Base-by-base conservation (phyloP, 2,113 vertebrate species). In the Chaetodon trifascialis region DNA sequence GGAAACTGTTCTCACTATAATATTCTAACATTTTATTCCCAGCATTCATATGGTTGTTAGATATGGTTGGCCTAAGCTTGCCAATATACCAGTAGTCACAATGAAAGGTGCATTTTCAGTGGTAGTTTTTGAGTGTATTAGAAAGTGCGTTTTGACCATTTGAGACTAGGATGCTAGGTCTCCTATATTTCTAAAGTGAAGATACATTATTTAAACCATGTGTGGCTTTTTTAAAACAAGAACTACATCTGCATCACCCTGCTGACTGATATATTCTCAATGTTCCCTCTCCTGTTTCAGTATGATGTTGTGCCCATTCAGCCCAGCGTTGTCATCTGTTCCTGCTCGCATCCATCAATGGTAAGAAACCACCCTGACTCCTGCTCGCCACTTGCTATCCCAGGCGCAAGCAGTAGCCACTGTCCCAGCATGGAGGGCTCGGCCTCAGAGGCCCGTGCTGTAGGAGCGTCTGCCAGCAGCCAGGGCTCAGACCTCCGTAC, bases 261-360 rank as follows among this genome's bases (percentile, higher is more conserved):
- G 65, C n/a, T 86, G 46, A 84, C 40, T 77, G 36, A 68, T 55
- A 23, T 47, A 25, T 78, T 82, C 12, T 86, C 8, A 54, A 21
- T 86, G 9, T 52, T 79, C 14, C 23, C 60, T 86, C 25, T 84
- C 76, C 64, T 83, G 30, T 93, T 90, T 83, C 84, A 99, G 98
- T 99, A 98, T 96, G 98, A 99, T 96, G 96, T 98, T 91, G 96
- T 98, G 95, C 97, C 98, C 81, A 97, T 99, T 92, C 97, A 99
- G 94, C 94, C 98, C 93, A 98, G 96, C 0, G 97, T 97, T 95
- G 97, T 97, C 94, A 95, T 99, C 94, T 98, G 98, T 95, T 96
- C 98, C 94, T 97, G 98, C 91, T 96, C 96, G 95, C 63, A 97
- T 88, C 96, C 97, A 95, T 97, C 97, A 91, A 98, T 99, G 97